Conservation (phyloP, 2,797 vertebrate genomes). For the Epinephelus coioides region DNA sequence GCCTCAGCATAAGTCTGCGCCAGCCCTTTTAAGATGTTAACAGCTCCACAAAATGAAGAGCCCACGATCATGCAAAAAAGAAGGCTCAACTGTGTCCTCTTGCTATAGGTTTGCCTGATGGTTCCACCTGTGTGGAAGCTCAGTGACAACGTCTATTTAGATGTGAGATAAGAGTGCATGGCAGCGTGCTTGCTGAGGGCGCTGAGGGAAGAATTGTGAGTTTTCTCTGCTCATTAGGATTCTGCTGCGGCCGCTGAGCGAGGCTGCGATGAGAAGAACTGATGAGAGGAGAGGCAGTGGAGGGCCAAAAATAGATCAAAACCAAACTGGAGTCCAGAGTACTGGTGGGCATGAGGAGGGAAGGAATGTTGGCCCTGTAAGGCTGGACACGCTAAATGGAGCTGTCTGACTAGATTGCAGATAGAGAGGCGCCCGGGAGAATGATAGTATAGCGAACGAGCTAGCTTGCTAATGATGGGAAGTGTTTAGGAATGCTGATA, state of each 20-base stretch:
- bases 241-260: slow-evolving; percentile 46
- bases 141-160: slow-evolving; percentile 13
- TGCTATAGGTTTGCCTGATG: slow-evolving; percentile 21
- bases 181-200: slow-evolving; percentile 33
- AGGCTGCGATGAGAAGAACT: slow-evolving; percentile 68
- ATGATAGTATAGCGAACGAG: slow-evolving; percentile 33
- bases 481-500: slow-evolving; percentile 70
- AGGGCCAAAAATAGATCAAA: slow-evolving; percentile 80
- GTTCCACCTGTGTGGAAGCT: slow-evolving; percentile 24
- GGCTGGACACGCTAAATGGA: slow-evolving; percentile 69
- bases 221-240: slow-evolving; percentile 74
- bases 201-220: slow-evolving; percentile 13
- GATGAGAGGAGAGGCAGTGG: slow-evolving; percentile 71
- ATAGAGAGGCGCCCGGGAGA: slow-evolving; percentile 58
- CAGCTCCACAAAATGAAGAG: slow-evolving; percentile 24
- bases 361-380: slow-evolving; percentile 66
- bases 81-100: slow-evolving; percentile 29
- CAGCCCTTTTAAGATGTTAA: slow-evolving; percentile 58
- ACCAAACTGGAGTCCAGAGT: slow-evolving; percentile 62
- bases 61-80: slow-evolving; percentile 18
- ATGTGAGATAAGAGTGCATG: slow-evolving; percentile 35
- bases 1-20: slow-evolving; percentile 12
- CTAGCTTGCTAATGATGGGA: slow-evolving; percentile 61
- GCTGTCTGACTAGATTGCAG: slow-evolving; percentile 67
- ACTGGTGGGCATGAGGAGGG: slow-evolving; percentile 50